These are phyloP conservation scores for Cercocebus atys DNA, from an alignment of 2,113 vertebrate genomes.

Conservation along the genomic window DNA sequence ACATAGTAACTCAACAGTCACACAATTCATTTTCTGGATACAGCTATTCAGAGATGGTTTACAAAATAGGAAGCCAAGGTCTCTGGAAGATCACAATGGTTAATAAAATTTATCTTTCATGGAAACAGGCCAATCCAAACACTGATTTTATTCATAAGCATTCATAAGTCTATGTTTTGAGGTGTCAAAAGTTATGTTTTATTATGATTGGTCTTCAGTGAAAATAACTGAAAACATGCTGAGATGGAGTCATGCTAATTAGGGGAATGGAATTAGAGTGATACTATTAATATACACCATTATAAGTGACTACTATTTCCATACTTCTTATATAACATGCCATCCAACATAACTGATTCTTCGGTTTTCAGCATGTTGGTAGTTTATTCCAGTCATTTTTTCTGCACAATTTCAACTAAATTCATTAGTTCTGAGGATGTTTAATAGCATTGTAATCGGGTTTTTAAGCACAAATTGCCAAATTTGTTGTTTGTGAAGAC, in stretches of 20 bases:
- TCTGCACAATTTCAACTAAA: not conserved
- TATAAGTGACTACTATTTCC: not conserved
- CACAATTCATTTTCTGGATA: not conserved
- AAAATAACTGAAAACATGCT: not conserved
- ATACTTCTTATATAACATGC: not conserved
- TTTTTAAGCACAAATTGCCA: constrained; percentile 4
- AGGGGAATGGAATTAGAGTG: not conserved
- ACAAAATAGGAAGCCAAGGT: not conserved
- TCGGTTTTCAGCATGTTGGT: not conserved
- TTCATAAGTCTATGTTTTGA: not conserved
- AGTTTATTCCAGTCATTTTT: not conserved
- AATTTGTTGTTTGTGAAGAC: not conserved
- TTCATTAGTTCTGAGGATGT: not conserved
- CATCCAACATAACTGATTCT: not conserved
- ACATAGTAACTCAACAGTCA: not conserved
- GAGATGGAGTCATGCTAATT: not conserved
- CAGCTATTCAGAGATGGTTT: not conserved
- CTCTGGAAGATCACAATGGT: not conserved
- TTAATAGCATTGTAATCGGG: not conserved
- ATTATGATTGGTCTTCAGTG: not conserved
- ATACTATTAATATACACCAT: not conserved
- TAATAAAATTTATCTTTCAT: not conserved
- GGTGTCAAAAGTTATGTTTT: not conserved
- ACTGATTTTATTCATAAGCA: not conserved
- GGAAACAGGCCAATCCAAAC: not conserved